Percentiles rank a stretch among this genome's conserved stretches.
Conservation (phyloP, 2,888 invertebrate genomes). For the Agonum fuliginosum region DNA sequence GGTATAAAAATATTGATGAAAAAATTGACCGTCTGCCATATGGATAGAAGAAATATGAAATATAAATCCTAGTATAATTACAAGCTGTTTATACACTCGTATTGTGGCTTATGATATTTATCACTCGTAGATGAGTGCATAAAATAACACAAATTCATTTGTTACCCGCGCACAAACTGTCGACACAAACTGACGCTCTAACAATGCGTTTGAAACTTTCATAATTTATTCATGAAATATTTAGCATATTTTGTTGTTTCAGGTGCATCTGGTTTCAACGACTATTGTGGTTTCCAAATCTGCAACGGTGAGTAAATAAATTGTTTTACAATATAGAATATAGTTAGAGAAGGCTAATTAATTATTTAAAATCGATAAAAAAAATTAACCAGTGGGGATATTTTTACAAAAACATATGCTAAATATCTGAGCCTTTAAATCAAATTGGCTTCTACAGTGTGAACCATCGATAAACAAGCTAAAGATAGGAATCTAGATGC, state of each 20-base stretch:
- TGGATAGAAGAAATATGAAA: no score
- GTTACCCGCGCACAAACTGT: constrained; percentile 31
- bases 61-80: no score
- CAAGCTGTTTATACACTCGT: no score
- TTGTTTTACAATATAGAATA: constrained; percentile 6
- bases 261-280: constrained; percentile 40
- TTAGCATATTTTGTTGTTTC: constrained; percentile 51
- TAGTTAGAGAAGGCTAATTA: not conserved
- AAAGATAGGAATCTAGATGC: no score
- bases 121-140: constrained; percentile 1
- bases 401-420: no score
- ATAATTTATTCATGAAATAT: constrained; percentile 54
- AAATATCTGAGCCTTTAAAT: no score
- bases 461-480: no score
- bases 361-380: no score
- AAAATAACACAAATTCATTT: constrained; percentile 51
- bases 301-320: constrained; percentile 24
- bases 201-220: constrained; percentile 51
- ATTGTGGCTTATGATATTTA: constrained; percentile 20
- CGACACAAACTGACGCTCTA: constrained; percentile 40
- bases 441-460: no score
- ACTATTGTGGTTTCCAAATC: constrained; percentile 28
- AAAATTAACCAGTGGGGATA: no score
- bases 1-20: no score
- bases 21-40: no score